phyloP scores from a whole-genome alignment of 2,797 vertebrate genomes.

The Artibeus lituratus region DNA sequence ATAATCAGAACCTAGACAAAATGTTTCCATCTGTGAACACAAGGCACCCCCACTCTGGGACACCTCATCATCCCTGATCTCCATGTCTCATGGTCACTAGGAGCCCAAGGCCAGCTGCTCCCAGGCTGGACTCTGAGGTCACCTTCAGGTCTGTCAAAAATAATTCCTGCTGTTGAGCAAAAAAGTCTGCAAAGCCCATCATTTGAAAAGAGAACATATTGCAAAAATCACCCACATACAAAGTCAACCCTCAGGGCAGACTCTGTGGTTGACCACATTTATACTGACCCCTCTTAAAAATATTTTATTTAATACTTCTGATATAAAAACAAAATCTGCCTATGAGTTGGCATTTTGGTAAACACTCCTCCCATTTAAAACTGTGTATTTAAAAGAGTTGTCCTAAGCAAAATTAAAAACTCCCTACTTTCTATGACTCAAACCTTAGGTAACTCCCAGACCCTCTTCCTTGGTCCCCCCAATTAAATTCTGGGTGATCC shows the following conservation, averaged over 20 bases:
- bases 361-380: not conserved
- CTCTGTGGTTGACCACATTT: conserved; percentile 16
- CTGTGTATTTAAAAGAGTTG: not conserved
- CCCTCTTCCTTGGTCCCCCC: not conserved
- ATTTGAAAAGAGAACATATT: conserved; percentile 44
- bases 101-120: not conserved
- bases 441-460: not conserved
- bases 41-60: not conserved
- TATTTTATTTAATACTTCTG: conserved; percentile 16
- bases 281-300: conserved; percentile 22
- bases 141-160: conserved; percentile 46
- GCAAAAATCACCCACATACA: not conserved
- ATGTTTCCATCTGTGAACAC: not conserved
- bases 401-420: not conserved
- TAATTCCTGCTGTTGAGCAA: conserved; percentile 44
- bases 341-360: not conserved
- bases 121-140: conserved; percentile 2
- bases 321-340: conserved; percentile 43
- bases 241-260: not conserved
- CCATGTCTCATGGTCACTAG: not conserved
- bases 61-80: not conserved
- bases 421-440: not conserved
- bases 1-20: not conserved
- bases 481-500: not conserved
- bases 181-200: conserved; percentile 15